Percentiles rank a stretch among this genome's conserved stretches.
These are phyloP conservation scores for Bombylius major DNA, from an alignment of 2,888 invertebrate genomes.

Conservation along the genomic window DNA sequence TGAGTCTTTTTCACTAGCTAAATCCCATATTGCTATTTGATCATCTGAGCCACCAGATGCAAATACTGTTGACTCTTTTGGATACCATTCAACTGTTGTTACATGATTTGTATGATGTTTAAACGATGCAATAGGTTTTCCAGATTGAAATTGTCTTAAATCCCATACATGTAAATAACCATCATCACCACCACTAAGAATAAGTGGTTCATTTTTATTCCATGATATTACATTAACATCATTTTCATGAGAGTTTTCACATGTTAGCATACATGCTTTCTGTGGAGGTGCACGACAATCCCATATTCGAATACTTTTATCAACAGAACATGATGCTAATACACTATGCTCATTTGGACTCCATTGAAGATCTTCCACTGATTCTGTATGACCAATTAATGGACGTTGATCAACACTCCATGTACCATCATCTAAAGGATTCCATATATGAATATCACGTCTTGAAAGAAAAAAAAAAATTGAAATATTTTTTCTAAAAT, in stretches of 20 bases:
- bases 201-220: constrained; percentile 84
- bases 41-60: constrained; percentile 89
- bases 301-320: constrained; percentile 89
- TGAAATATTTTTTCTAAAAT: background rate
- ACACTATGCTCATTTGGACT: constrained; percentile 90
- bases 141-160: constrained; percentile 65
- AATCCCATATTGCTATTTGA: constrained; percentile 94
- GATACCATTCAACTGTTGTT: constrained; percentile 96
- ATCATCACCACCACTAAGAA: constrained; percentile 92
- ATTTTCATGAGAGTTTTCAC: constrained; percentile 70
- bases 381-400: constrained; percentile 72
- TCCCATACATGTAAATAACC: constrained; percentile 93
- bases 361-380: constrained; percentile 98
- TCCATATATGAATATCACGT: constrained; percentile 90
- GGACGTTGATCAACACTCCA: constrained; percentile 91
- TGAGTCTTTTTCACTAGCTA: constrained; percentile 75
- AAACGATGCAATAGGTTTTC: constrained; percentile 79
- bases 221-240: constrained; percentile 98
- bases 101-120: constrained; percentile 91
- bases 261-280: constrained; percentile 85
- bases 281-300: constrained; percentile 76
- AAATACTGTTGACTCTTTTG: constrained; percentile 81
- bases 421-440: constrained; percentile 57
- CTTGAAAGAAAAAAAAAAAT: constrained; percentile 28
- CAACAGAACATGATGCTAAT: constrained; percentile 77